phyloP scores from a whole-genome alignment of 2,888 invertebrate genomes.

The Liodrosophila aerea region DNA sequence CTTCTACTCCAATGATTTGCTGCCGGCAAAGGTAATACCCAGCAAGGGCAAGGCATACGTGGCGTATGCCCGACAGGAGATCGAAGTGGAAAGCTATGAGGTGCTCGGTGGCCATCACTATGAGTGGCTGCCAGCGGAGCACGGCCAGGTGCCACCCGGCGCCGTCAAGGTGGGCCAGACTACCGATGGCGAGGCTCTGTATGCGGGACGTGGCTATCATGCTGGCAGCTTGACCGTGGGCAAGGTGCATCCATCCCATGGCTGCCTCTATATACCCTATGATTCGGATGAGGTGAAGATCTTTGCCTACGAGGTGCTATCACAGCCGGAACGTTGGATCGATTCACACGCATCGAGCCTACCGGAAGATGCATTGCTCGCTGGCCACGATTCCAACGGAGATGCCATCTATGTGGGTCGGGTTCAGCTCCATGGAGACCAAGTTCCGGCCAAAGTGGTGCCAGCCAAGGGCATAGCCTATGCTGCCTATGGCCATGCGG shows the following conservation, averaged over 20 bases:
- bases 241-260: too few relatives aligned
- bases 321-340: slow-evolving; percentile 70
- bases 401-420: slow-evolving; percentile 74
- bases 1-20: slow-evolving; percentile 85
- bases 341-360: slow-evolving; percentile 58
- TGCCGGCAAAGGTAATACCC: slow-evolving; percentile 86
- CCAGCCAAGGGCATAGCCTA: slow-evolving; percentile 84
- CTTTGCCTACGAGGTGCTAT: slow-evolving; percentile 81
- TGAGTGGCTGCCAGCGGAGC: slow-evolving; percentile 85
- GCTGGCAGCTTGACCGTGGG: slow-evolving; percentile 86
- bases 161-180: slow-evolving; percentile 87
- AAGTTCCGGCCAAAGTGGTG: slow-evolving; percentile 85
- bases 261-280: slow-evolving; percentile 83
- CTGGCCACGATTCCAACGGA: slow-evolving; percentile 68
- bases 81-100: slow-evolving; percentile 86
- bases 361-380: slow-evolving; percentile 70
- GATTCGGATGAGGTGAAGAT: slow-evolving; percentile 80
- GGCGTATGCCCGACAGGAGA: slow-evolving; percentile 85
- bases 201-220: slow-evolving; percentile 86
- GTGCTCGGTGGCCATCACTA: slow-evolving; percentile 86
- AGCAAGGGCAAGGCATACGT: slow-evolving; percentile 86
- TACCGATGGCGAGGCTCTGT: slow-evolving; percentile 86
- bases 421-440: slow-evolving; percentile 75
- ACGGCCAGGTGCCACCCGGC: slow-evolving; percentile 85
- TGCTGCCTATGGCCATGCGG: slow-evolving; percentile 83